phyloP scores from a whole-genome alignment of 2,888 invertebrate species.

The Glyphotaelius pellucidus region DNA sequence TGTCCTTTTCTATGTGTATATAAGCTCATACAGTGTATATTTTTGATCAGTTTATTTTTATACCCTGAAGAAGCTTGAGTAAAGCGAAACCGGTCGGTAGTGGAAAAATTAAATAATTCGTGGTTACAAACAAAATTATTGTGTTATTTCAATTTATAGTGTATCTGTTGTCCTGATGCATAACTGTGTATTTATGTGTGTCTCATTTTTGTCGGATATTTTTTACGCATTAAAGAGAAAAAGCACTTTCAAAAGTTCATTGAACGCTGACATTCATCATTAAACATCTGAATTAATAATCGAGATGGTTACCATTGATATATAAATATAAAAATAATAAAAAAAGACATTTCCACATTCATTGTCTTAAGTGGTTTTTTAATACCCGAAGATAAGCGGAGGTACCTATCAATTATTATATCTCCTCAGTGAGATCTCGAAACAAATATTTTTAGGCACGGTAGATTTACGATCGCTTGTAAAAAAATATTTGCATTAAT shows the following conservation, averaged over 20 bases:
- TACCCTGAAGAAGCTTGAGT: too few species aligned
- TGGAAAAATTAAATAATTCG: too few species aligned
- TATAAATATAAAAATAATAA: neutral
- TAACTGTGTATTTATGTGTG: neutral
- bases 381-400: neutral
- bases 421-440: neutral
- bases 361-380: neutral
- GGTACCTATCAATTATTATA: neutral
- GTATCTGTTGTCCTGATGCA: neutral
- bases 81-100: too few species aligned
- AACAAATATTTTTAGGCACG: neutral
- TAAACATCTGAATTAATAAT: neutral
- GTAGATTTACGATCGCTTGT: neutral
- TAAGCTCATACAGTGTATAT: too few species aligned
- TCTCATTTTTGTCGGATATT: neutral
- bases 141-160: too few species aligned
- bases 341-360: neutral
- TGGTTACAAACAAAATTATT: too few species aligned
- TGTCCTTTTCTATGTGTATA: too few species aligned
- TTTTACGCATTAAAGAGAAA: neutral
- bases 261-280: neutral
- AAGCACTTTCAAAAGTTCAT: neutral
- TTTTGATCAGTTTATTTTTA: too few species aligned
- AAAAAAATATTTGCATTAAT: neutral
- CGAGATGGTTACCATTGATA: constrained; percentile 2